Evolutionary conservation across 2,888 invertebrate genomes (phyloP).

Genomic region (Parascotia fuliginaria): DNA sequence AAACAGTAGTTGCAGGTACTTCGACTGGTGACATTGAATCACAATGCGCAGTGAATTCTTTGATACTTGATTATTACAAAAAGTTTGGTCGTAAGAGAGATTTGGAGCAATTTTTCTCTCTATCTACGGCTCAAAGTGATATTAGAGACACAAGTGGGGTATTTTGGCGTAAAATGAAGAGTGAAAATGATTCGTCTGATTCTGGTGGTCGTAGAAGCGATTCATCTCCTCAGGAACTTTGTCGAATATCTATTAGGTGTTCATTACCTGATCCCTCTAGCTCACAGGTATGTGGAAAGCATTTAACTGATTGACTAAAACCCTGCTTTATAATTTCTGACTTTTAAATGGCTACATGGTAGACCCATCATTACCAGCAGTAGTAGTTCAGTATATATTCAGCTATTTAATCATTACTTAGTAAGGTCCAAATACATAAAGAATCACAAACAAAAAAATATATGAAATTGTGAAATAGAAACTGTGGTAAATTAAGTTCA

Average conservation of each 20-base stretch:
- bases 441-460: too few relatives aligned
- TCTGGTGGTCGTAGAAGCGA: slow-evolving; percentile 72
- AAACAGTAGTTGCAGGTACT: slow-evolving; percentile 29
- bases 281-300: slow-evolving; percentile 56
- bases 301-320: too few relatives aligned
- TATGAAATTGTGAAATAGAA: too few relatives aligned
- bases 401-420: too few relatives aligned
- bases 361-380: too few relatives aligned
- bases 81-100: slow-evolving; percentile 88
- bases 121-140: slow-evolving; percentile 76
- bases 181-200: slow-evolving; percentile 72
- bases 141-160: slow-evolving; percentile 69
- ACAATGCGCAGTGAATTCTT: slow-evolving; percentile 67
- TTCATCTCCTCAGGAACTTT: slow-evolving; percentile 70
- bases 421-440: too few relatives aligned
- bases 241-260: slow-evolving; percentile 76
- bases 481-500: too few relatives aligned
- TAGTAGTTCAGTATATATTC: too few relatives aligned
- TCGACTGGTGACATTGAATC: slow-evolving; percentile 43
- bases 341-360: too few relatives aligned
- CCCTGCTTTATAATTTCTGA: too few relatives aligned
- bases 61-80: slow-evolving; percentile 88
- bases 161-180: slow-evolving; percentile 80
- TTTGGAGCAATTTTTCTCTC: slow-evolving; percentile 88
- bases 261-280: slow-evolving; percentile 63